phyloP scores from a whole-genome alignment of 1,140 invertebrate species.

The Lasioglossum baleicum region DNA sequence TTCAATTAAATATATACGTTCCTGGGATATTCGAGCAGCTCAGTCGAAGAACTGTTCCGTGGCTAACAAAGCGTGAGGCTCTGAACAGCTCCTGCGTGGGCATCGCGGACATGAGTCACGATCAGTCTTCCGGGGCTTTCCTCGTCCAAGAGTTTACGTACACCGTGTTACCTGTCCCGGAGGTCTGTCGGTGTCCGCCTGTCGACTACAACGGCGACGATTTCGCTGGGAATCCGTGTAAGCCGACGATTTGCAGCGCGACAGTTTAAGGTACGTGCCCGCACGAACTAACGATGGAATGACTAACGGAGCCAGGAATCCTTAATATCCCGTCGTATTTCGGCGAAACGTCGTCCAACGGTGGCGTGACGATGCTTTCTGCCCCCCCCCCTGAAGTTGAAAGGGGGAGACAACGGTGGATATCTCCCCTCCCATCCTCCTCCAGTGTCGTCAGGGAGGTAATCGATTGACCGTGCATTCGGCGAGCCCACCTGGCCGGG shows the following conservation, averaged over 20 bases:
- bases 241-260: conserved; percentile 45
- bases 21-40: neutral
- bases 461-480: conserved; percentile 59
- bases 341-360: conserved; percentile 23
- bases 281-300: conserved; percentile 47
- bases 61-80: neutral
- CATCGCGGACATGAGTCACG: neutral
- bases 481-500: conserved; percentile 43
- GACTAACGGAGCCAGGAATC: conserved; percentile 37
- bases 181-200: neutral
- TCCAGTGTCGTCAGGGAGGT: neutral
- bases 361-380: conserved; percentile 50
- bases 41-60: neutral
- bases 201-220: neutral
- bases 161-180: neutral
- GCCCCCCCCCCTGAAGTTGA: neutral
- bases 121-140: neutral
- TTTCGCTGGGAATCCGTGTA: conserved; percentile 42
- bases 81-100: neutral
- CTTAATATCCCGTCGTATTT: conserved; percentile 52
- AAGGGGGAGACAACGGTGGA: too few relatives aligned
- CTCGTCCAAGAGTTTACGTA: neutral
- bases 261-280: conserved; percentile 23
- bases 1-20: neutral
- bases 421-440: too few relatives aligned